Percentiles rank a stretch among this genome's conserved stretches.
Evolutionary conservation across 2,888 invertebrate species (phyloP).

Genomic region (Thereva unica): DNA sequence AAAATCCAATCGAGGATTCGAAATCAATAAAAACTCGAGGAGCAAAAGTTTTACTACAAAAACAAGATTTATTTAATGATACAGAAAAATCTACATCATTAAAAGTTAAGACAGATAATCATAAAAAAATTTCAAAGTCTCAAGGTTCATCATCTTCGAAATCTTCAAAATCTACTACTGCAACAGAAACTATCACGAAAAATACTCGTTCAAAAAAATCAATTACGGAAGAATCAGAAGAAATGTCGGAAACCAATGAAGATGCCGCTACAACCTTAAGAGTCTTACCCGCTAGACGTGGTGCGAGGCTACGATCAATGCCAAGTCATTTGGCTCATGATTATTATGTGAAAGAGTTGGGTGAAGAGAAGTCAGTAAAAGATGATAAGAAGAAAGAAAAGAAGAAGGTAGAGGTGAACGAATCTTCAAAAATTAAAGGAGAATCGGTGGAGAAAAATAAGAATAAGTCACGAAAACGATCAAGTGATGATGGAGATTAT

Average conservation of each 20-base stretch:
- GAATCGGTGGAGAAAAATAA: no score
- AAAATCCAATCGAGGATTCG: no score
- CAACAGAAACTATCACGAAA: neutral
- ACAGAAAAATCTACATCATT: neutral
- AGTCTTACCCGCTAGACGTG: neutral
- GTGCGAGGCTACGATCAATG: neutral
- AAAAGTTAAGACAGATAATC: neutral
- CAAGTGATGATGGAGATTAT: no score
- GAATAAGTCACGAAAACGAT: no score
- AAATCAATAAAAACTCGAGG: no score
- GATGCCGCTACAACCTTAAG: neutral
- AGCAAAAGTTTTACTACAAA: neutral
- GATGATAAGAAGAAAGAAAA: neutral
- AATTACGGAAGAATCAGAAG: neutral
- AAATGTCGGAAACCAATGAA: neutral
- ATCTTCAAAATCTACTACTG: neutral
- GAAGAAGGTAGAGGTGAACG: no score
- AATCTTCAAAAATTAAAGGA: no score
- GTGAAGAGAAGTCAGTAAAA: neutral
- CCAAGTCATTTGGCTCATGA: slow-evolving; percentile 7
- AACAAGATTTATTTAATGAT: neutral
- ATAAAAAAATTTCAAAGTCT: neutral
- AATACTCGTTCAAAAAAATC: neutral
- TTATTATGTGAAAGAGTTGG: neutral
- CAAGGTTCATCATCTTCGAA: neutral